Evolutionary conservation across 1,140 invertebrate species (phyloP).

Genomic region (Sesamia nonagrioides): DNA sequence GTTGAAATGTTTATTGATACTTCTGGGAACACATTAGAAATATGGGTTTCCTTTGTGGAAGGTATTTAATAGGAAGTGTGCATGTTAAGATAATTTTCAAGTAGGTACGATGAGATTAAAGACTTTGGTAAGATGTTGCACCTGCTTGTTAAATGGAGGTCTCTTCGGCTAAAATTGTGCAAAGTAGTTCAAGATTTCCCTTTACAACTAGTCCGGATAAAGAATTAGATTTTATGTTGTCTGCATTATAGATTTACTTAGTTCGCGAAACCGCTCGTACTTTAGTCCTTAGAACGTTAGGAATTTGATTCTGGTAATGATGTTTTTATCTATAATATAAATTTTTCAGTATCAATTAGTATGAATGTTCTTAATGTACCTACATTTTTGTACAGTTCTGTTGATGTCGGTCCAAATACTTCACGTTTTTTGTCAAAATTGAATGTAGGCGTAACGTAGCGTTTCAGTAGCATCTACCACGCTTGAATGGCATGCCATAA

Average conservation of each 20-base stretch:
- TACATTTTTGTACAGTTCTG: not conserved
- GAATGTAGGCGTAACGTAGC: slow-evolving; percentile 13
- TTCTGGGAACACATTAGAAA: slow-evolving; percentile 14
- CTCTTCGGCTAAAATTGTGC: not conserved
- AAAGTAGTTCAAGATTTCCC: not conserved
- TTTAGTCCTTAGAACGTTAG: too few relatives aligned
- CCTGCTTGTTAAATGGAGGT: not conserved
- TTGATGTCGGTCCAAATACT: not conserved
- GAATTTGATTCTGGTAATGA: too few relatives aligned
- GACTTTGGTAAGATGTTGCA: not conserved
- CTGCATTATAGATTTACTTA: too few relatives aligned
- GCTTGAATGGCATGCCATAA: slow-evolving; percentile 32
- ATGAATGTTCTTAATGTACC: too few relatives aligned
- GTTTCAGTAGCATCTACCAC: slow-evolving; percentile 10
- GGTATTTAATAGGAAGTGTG: not conserved
- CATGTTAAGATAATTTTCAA: slow-evolving; percentile 1
- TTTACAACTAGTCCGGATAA: not conserved
- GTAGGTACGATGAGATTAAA: not conserved
- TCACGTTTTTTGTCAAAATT: not conserved
- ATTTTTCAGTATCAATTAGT: too few relatives aligned
- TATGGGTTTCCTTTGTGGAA: not conserved
- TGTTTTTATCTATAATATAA: too few relatives aligned
- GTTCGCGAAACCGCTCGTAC: too few relatives aligned
- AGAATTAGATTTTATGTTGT: too few relatives aligned
- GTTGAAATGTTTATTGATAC: slow-evolving; percentile 10